Percentiles rank a stretch among this genome's conserved stretches.
phyloP scores from a whole-genome alignment of 2,113 vertebrate genomes.

The Sinocyclocheilus anophthalmus region DNA sequence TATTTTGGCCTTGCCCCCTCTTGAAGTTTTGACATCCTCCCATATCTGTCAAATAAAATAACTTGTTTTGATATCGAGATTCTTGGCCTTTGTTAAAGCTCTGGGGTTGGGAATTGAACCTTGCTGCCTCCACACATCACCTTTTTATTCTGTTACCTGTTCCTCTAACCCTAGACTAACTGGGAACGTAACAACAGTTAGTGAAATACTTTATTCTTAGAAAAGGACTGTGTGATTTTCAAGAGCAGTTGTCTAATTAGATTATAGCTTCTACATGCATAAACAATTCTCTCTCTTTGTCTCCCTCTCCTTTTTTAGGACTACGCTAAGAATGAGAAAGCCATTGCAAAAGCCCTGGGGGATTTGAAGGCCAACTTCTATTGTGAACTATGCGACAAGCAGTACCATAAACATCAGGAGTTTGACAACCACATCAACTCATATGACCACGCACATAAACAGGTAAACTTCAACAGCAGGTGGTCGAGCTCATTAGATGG shows the following conservation, averaged over 20 bases:
- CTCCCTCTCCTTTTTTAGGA: conserved; percentile 72
- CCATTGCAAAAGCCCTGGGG: conserved; percentile 87
- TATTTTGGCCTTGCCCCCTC: too few relatives aligned
- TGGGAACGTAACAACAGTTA: background rate
- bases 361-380: conserved; percentile 97
- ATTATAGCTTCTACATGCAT: background rate
- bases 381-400: conserved; percentile 98
- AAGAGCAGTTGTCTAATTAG: background rate
- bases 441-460: conserved; percentile 98
- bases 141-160: too few relatives aligned
- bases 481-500: conserved; percentile 9
- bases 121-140: too few relatives aligned
- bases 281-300: background rate
- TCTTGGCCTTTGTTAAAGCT: too few relatives aligned
- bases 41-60: too few relatives aligned
- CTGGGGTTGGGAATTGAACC: too few relatives aligned
- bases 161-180: too few relatives aligned
- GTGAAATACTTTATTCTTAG: background rate
- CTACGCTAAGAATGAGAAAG: conserved; percentile 84
- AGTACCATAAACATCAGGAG: conserved; percentile 98
- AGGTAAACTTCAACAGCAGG: conserved; percentile 78
- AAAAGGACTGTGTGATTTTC: background rate
- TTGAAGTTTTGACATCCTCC: too few relatives aligned
- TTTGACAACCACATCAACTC: conserved; percentile 99
- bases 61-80: too few relatives aligned